phyloP scores from a whole-genome alignment of 2,888 invertebrate genomes.

The Spodoptera littoralis region DNA sequence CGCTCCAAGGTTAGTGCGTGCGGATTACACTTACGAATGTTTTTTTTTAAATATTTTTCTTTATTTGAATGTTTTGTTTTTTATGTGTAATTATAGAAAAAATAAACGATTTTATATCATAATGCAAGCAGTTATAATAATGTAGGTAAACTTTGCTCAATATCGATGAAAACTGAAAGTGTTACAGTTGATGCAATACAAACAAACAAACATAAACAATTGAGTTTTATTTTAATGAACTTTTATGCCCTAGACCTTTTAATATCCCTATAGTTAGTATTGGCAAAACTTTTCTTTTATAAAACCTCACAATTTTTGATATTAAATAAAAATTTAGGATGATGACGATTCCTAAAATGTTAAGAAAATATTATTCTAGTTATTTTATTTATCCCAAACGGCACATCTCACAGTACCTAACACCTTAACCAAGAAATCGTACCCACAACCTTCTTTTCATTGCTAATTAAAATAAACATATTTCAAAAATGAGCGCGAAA shows the following conservation, averaged over 20 bases:
- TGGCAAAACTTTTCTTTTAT: too few species aligned
- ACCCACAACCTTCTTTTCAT: too few species aligned
- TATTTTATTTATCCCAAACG: too few species aligned
- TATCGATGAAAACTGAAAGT: conserved; percentile 88
- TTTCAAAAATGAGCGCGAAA: conserved; percentile 25
- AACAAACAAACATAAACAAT: conserved; percentile 84
- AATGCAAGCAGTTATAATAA: conserved; percentile 84
- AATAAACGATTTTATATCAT: conserved; percentile 74
- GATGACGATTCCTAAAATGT: too few species aligned
- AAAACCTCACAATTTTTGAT: too few species aligned
- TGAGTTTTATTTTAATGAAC: conserved; percentile 80
- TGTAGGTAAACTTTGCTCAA: conserved; percentile 89
- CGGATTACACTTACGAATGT: conserved; percentile 29
- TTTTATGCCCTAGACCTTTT: neutral
- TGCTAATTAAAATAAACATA: neutral
- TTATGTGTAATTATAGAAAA: conserved; percentile 13
- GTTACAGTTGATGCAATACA: conserved; percentile 89
- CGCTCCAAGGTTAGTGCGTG: conserved; percentile 60
- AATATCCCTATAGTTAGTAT: too few species aligned
- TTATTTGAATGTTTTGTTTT: conserved; percentile 17
- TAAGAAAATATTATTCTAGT: too few species aligned
- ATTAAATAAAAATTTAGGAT: too few species aligned
- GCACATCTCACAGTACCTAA: too few species aligned
- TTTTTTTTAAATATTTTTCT: conserved; percentile 25
- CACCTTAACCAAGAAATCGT: too few species aligned